phyloP scores from a whole-genome alignment of 1,140 invertebrate genomes.

The Brachionus rubens region DNA sequence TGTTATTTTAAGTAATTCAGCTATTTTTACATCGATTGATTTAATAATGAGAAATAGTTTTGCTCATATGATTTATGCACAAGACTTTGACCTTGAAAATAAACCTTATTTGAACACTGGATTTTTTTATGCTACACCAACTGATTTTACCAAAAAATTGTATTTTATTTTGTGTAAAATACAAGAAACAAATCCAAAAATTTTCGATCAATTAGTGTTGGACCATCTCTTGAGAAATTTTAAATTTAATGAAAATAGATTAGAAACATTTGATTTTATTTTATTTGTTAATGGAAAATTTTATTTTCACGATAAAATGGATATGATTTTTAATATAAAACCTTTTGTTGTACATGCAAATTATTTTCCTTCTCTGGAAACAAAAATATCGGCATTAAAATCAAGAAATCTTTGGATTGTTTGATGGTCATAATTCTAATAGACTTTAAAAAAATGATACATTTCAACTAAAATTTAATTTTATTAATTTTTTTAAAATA shows the following conservation, averaged over 20 bases:
- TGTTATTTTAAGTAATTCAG: background rate
- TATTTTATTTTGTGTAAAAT: background rate
- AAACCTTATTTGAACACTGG: background rate
- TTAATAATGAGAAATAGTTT: background rate
- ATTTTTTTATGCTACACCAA: background rate
- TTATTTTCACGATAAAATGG: background rate
- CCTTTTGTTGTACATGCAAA: background rate
- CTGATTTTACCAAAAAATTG: background rate
- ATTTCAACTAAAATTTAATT: no score
- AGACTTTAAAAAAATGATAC: no score
- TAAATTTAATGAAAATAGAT: background rate
- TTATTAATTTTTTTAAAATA: no score
- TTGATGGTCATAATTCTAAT: no score
- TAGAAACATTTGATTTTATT: background rate
- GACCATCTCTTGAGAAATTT: background rate
- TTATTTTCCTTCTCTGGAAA: constrained; percentile 8
- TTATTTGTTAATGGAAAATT: background rate
- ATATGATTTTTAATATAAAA: background rate
- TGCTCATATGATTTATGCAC: background rate
- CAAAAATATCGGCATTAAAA: background rate
- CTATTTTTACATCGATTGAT: background rate
- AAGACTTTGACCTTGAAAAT: background rate
- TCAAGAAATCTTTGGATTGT: constrained; percentile 2
- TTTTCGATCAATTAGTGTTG: background rate
- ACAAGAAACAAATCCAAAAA: background rate